A percentile compares a stretch with the other conserved stretches of the same genome.
Conservation (phyloP, 64 coral and sea anemone genomes). For the Platygyra sinensis region DNA sequence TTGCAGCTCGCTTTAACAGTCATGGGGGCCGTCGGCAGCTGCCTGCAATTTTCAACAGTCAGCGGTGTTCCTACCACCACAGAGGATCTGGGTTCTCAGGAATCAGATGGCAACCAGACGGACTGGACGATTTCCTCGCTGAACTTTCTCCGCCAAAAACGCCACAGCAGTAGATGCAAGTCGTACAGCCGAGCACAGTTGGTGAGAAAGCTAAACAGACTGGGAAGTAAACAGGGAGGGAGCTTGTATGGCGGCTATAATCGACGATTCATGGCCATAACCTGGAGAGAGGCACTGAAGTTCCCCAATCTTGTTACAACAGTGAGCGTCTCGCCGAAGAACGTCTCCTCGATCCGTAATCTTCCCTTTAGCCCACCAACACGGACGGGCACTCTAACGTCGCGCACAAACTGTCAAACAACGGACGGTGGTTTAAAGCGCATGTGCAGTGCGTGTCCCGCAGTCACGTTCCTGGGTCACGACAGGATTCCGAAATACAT, state of each 20-base stretch:
- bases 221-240: neutral
- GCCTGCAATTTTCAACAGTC: neutral
- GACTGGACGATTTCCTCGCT: neutral
- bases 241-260: conserved; percentile 35
- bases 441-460: conserved; percentile 12
- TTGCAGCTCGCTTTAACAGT: neutral
- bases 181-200: neutral
- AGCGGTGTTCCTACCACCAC: neutral
- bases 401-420: neutral
- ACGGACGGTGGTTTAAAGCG: neutral
- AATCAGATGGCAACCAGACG: neutral
- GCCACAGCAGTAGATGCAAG: neutral
- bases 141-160: neutral
- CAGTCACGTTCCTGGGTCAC: conserved; percentile 12
- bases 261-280: conserved; percentile 44
- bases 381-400: neutral
- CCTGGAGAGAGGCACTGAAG: conserved; percentile 1
- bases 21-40: neutral
- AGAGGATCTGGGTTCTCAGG: neutral
- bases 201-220: neutral
- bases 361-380: neutral
- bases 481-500: neutral
- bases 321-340: neutral
- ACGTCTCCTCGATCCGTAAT: neutral
- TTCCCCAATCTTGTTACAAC: neutral